A percentile compares a stretch with the other conserved stretches of the same genome.
These are phyloP conservation scores for Spinus pinus DNA, from an alignment of 2,797 vertebrate genomes.

Conservation along the genomic window DNA sequence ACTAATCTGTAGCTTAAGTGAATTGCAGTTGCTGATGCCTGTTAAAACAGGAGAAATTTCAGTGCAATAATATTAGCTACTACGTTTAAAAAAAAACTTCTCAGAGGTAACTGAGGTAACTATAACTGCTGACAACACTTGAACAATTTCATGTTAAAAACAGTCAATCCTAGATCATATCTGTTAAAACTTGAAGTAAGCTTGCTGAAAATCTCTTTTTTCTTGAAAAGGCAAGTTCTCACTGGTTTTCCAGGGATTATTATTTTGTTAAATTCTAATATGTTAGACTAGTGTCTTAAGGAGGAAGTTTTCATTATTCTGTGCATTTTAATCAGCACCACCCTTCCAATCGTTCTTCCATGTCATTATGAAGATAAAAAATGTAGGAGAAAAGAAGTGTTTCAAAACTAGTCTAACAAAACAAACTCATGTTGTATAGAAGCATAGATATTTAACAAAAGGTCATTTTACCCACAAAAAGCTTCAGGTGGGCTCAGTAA, in stretches of 20 bases:
- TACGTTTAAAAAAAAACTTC: conserved; percentile 13
- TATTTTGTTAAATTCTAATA: conserved; percentile 59
- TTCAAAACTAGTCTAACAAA: conserved; percentile 4
- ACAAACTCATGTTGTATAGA: not conserved
- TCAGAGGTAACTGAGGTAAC: conserved; percentile 48
- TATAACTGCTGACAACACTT: conserved; percentile 52
- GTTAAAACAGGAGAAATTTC: conserved; percentile 10
- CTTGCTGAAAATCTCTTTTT: conserved; percentile 39
- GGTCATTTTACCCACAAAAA: conserved; percentile 31
- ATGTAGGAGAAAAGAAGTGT: not conserved
- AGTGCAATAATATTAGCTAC: not conserved
- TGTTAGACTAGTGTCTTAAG: conserved; percentile 24
- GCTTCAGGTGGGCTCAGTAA: conserved; percentile 52
- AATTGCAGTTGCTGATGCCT: conserved; percentile 13
- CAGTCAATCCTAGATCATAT: conserved; percentile 31
- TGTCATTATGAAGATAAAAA: conserved; percentile 26
- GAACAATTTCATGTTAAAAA: conserved; percentile 24
- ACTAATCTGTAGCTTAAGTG: conserved; percentile 11
- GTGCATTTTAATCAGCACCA: conserved; percentile 7
- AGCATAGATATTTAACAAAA: not conserved
- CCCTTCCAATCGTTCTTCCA: conserved; percentile 7
- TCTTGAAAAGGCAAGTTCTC: conserved; percentile 49
- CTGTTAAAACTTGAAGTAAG: conserved; percentile 57
- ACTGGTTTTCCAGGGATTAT: not conserved
- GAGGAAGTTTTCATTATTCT: conserved; percentile 27